Percentiles rank a stretch among this genome's conserved stretches.
These are phyloP conservation scores for Actinemys pallida DNA, from an alignment of 2,113 vertebrate genomes.

Conservation along the genomic window DNA sequence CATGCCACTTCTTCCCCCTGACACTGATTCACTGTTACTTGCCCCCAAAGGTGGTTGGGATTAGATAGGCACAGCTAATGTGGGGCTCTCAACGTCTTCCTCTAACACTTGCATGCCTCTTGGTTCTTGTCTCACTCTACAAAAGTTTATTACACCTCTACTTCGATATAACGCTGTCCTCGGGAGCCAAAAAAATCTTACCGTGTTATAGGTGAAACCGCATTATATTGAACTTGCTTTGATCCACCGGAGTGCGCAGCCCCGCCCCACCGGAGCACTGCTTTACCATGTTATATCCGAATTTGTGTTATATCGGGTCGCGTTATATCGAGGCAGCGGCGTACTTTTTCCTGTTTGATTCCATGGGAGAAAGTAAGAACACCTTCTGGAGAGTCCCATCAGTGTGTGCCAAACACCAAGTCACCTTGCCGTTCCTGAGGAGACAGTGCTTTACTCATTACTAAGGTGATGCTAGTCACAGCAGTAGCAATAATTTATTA, in stretches of 20 bases:
- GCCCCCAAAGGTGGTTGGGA: background rate
- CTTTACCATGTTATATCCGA: no score
- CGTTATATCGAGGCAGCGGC: no score
- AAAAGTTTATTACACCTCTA: background rate
- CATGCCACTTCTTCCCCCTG: slow-evolving; percentile 53
- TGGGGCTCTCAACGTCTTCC: background rate
- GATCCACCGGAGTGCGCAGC: no score
- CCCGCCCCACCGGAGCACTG: no score
- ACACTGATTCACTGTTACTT: background rate
- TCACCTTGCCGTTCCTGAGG: background rate
- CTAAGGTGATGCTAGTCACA: background rate
- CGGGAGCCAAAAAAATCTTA: no score
- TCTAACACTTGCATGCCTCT: background rate
- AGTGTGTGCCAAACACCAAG: background rate
- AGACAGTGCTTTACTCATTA: background rate
- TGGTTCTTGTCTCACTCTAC: slow-evolving; percentile 1
- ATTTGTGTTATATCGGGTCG: no score
- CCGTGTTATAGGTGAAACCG: no score
- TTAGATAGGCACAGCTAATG: background rate
- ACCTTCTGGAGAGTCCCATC: background rate
- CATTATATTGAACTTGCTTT: no score
- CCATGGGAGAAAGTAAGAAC: background rate
- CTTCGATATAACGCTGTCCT: no score
- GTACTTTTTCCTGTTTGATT: background rate
- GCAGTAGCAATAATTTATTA: background rate